Percentiles rank a stretch among this genome's conserved stretches.
These are phyloP conservation scores for Rhinogobius similis DNA, from an alignment of 2,113 vertebrate genomes.

Conservation along the genomic window DNA sequence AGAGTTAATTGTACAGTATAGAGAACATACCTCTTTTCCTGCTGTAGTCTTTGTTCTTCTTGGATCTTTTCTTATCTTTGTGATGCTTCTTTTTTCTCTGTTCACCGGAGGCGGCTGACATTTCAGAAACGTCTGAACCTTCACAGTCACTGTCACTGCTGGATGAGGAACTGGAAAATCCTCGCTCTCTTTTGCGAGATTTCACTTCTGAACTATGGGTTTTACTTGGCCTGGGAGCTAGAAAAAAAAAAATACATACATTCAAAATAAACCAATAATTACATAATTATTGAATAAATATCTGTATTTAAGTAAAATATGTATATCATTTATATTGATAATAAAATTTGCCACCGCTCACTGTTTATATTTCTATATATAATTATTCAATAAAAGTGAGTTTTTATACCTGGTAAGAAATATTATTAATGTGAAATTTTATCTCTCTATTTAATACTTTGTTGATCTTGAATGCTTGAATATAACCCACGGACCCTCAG, in stretches of 20 bases:
- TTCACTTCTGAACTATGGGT: slow-evolving; percentile 59
- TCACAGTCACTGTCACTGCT: slow-evolving; percentile 58
- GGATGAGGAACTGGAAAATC: slow-evolving; percentile 56
- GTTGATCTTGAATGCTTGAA: background rate
- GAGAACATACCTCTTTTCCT: slow-evolving; percentile 70
- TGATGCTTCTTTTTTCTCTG: slow-evolving; percentile 66
- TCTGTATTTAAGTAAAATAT: too few relatives aligned
- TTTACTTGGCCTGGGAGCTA: slow-evolving; percentile 57
- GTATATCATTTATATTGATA: too few relatives aligned
- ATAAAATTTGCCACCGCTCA: too few relatives aligned
- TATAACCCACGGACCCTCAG: slow-evolving; percentile 52
- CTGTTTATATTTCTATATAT: too few relatives aligned
- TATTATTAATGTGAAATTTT: background rate
- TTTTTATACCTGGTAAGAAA: background rate
- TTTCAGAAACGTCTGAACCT: slow-evolving; percentile 50
- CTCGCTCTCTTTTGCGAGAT: slow-evolving; percentile 63
- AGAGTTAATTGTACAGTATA: background rate
- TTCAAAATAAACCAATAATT: background rate
- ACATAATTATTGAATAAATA: background rate
- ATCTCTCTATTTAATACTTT: background rate
- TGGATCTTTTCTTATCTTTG: slow-evolving; percentile 70
- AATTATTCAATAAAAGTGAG: background rate
- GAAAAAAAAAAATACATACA: background rate
- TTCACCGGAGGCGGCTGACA: slow-evolving; percentile 63
- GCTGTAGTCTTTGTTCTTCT: slow-evolving; percentile 74